Percentiles rank a stretch among this genome's conserved stretches.
These are phyloP conservation scores for Carapus acus DNA, from an alignment of 2,797 vertebrate species.

Conservation along the genomic window DNA sequence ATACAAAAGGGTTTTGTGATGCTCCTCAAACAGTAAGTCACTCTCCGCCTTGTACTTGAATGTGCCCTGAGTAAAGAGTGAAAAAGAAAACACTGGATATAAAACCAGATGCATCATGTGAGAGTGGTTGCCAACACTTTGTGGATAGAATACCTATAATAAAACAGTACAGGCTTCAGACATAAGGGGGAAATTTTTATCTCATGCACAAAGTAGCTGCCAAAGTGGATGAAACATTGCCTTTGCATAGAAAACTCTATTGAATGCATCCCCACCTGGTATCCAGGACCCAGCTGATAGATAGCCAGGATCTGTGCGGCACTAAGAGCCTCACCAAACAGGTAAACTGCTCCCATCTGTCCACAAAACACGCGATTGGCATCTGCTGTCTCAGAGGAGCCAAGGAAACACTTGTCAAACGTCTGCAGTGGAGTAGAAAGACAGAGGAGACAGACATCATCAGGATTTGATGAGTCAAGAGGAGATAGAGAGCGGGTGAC, in stretches of 20 bases:
- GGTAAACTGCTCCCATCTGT: constrained; percentile 96
- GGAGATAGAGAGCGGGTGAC: not conserved
- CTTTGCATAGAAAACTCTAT: not conserved
- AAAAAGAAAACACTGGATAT: not conserved
- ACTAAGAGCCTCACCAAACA: constrained; percentile 92
- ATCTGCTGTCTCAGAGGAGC: constrained; percentile 95
- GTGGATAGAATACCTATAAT: too few relatives aligned
- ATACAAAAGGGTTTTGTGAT: constrained; percentile 91
- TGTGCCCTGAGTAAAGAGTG: constrained; percentile 75
- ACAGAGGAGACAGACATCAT: not conserved
- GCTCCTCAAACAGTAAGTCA: constrained; percentile 91
- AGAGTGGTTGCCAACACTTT: not conserved
- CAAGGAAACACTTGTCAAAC: constrained; percentile 98
- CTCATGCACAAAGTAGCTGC: not conserved
- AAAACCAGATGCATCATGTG: not conserved
- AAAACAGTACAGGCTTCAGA: too few relatives aligned
- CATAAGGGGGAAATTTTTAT: too few relatives aligned
- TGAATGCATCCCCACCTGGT: constrained; percentile 78
- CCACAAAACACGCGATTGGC: constrained; percentile 95
- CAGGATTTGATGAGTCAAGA: not conserved
- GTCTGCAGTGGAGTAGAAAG: constrained; percentile 76
- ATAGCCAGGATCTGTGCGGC: constrained; percentile 96
- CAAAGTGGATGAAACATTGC: not conserved
- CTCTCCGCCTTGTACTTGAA: constrained; percentile 99
- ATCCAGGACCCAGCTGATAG: constrained; percentile 93